A percentile compares a stretch with the other conserved stretches of the same genome.
Evolutionary conservation across 2,888 invertebrate species (phyloP).

Genomic region (Aphidius colemani): DNA sequence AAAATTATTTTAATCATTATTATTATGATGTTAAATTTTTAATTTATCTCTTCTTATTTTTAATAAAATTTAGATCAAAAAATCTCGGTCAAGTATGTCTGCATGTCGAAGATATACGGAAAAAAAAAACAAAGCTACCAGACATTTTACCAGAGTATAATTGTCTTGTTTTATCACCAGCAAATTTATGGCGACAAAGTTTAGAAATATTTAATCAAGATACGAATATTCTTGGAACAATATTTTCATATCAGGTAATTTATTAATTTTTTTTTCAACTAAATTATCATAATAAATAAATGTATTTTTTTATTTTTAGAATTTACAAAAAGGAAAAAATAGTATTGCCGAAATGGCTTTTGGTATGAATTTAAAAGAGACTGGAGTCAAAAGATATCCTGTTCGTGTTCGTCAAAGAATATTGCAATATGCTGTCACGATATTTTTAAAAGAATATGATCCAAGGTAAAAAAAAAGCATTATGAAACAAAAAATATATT

Average conservation of each 20-base stretch:
- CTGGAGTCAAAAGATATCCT: slow-evolving; percentile 88
- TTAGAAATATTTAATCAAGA: slow-evolving; percentile 79
- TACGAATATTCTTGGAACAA: slow-evolving; percentile 77
- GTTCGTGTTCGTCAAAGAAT: slow-evolving; percentile 81
- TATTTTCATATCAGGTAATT: slow-evolving; percentile 81
- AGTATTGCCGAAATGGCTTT: slow-evolving; percentile 89
- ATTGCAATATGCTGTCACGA: slow-evolving; percentile 87
- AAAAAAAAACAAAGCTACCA: slow-evolving; percentile 64
- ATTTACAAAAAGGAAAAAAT: slow-evolving; percentile 80
- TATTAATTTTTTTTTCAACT: background rate
- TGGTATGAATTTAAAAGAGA: slow-evolving; percentile 88
- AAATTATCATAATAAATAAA: background rate
- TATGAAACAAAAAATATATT: background rate
- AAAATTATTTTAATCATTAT: slow-evolving; percentile 36
- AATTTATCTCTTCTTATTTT: background rate
- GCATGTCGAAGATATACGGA: slow-evolving; percentile 81
- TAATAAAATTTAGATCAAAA: slow-evolving; percentile 64
- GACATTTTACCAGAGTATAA: slow-evolving; percentile 86
- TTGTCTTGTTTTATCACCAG: slow-evolving; percentile 89
- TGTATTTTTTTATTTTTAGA: slow-evolving; percentile 60
- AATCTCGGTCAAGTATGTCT: slow-evolving; percentile 82
- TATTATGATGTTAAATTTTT: background rate
- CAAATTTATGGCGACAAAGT: slow-evolving; percentile 91
- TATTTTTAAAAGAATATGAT: slow-evolving; percentile 82
- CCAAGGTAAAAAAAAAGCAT: slow-evolving; percentile 64